Percentiles rank a stretch among this genome's conserved stretches.
These are phyloP conservation scores for Heterodera carotae DNA, from an alignment of 1,140 invertebrate genomes.

Conservation along the genomic window DNA sequence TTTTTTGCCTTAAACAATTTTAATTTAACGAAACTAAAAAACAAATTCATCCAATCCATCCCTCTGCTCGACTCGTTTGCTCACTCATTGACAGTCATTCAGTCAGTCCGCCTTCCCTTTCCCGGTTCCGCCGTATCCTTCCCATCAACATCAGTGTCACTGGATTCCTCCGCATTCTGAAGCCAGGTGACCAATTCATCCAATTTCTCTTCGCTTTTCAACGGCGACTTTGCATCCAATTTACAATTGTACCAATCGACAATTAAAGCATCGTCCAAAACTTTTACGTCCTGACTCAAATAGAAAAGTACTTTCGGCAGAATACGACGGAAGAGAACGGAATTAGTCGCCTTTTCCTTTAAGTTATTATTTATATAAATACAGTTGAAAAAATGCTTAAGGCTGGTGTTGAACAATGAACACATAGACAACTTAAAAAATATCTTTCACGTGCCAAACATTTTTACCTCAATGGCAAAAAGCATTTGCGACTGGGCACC, in stretches of 20 bases:
- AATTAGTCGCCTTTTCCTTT: constrained; percentile 20
- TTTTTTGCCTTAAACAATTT: too few relatives aligned
- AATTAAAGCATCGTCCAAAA: constrained; percentile 21
- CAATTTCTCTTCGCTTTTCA: constrained; percentile 18
- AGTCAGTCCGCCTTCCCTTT: too few relatives aligned
- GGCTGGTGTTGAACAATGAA: neutral
- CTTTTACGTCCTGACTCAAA: constrained; percentile 24
- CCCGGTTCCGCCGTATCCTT: neutral
- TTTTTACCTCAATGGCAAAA: constrained; percentile 33
- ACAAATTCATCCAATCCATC: too few relatives aligned
- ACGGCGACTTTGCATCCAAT: constrained; percentile 15
- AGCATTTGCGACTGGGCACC: constrained; percentile 17
- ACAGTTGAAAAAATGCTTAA: neutral
- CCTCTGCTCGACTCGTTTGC: too few relatives aligned
- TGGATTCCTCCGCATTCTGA: constrained; percentile 21
- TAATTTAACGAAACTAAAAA: too few relatives aligned
- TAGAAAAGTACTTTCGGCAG: constrained; percentile 31
- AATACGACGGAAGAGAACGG: constrained; percentile 22
- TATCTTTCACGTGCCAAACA: too few relatives aligned
- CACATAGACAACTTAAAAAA: too few relatives aligned
- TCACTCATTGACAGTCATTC: too few relatives aligned
- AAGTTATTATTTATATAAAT: neutral
- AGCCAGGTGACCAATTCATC: constrained; percentile 24
- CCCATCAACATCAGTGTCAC: constrained; percentile 10
- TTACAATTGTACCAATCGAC: constrained; percentile 31